Percentiles rank a stretch among this genome's conserved stretches.
Conservation (phyloP, 2,797 vertebrate species). For the Sebastes matsubarae region DNA sequence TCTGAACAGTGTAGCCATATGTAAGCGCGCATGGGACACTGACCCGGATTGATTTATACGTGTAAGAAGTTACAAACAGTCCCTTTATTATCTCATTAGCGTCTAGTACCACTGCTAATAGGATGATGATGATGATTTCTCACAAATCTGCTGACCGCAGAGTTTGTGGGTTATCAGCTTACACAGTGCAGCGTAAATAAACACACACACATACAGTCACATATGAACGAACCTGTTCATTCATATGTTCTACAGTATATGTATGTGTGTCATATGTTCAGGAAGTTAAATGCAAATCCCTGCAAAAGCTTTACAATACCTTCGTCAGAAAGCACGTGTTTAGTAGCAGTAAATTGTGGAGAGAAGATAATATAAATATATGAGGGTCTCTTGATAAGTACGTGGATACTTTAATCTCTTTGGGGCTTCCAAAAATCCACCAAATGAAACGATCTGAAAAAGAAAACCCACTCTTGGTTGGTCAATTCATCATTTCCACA, state of each 20-base stretch:
- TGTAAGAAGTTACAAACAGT: background rate
- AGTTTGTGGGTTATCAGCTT: conserved; percentile 77
- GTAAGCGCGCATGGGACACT: too few species aligned
- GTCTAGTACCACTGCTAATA: conserved; percentile 59
- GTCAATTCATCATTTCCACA: background rate
- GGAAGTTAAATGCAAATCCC: background rate
- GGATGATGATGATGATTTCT: conserved; percentile 67
- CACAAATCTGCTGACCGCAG: conserved; percentile 79
- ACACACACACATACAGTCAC: background rate
- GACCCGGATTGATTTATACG: too few species aligned
- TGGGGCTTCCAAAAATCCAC: background rate
- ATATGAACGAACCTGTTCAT: background rate
- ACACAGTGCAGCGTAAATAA: conserved; percentile 27
- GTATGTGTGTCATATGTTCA: too few species aligned
- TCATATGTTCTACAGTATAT: background rate
- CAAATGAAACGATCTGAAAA: background rate
- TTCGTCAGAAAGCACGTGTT: background rate
- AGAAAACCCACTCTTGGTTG: background rate
- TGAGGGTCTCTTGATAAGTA: too few species aligned
- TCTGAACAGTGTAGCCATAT: too few species aligned
- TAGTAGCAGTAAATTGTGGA: background rate
- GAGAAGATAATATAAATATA: background rate
- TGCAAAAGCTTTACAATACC: background rate
- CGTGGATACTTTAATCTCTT: background rate
- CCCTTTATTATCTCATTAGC: background rate